phyloP scores from a whole-genome alignment of 2,797 vertebrate species.

The Malacoctenus gilli region DNA sequence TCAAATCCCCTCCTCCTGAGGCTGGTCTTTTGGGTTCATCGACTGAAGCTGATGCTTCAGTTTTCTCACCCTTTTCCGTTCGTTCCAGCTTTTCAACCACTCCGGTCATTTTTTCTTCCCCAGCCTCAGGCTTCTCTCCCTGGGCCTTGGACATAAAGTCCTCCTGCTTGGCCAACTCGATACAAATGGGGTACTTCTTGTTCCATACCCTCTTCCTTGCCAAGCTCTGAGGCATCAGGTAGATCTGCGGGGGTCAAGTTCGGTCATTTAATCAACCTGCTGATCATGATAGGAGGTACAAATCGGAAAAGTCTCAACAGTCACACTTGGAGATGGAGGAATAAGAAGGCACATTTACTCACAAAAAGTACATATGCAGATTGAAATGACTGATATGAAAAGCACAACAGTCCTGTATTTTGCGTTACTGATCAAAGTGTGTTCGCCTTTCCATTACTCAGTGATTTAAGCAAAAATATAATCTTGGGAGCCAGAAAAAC shows the following conservation, averaged over 20 bases:
- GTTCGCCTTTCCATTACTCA: too few species aligned
- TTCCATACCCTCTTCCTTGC: slow-evolving; percentile 98
- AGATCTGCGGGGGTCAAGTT: slow-evolving; percentile 80
- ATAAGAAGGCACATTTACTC: too few species aligned
- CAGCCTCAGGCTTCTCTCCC: slow-evolving; percentile 72
- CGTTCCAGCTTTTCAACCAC: slow-evolving; percentile 66
- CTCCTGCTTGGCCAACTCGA: slow-evolving; percentile 93
- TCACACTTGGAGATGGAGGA: too few species aligned
- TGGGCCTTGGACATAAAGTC: slow-evolving; percentile 97
- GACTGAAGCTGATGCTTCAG: slow-evolving; percentile 39
- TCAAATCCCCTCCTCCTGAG: slow-evolving; percentile 81
- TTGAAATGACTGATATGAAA: too few species aligned
- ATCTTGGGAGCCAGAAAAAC: too few species aligned
- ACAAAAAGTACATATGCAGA: too few species aligned
- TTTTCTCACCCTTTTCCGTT: slow-evolving; percentile 63
- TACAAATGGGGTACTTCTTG: slow-evolving; percentile 98
- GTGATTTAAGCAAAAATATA: too few species aligned
- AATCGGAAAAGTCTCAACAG: too few species aligned
- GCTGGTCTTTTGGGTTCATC: slow-evolving; percentile 69
- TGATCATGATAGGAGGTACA: not conserved
- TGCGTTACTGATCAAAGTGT: too few species aligned
- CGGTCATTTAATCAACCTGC: not conserved
- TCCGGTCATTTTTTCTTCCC: slow-evolving; percentile 70
- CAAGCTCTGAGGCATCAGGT: slow-evolving; percentile 92
- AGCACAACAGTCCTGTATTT: too few species aligned